A percentile compares a stretch with the other conserved stretches of the same genome.
These are phyloP conservation scores for Halcyon malimbica DNA, from an alignment of 2,113 vertebrate species.

Conservation along the genomic window DNA sequence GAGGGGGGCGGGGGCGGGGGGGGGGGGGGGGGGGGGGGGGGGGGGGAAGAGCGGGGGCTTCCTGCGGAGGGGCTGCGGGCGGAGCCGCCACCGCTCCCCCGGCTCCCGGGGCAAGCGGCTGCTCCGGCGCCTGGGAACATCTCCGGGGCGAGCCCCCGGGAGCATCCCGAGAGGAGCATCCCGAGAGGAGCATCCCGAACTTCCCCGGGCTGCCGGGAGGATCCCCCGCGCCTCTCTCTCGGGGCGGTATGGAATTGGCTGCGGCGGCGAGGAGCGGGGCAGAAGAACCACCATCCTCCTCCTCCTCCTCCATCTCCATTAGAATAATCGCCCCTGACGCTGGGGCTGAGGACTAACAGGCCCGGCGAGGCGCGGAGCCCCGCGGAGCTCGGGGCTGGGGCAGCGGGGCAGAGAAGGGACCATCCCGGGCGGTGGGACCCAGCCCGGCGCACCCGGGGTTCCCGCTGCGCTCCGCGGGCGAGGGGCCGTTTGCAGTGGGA, in stretches of 20 bases:
- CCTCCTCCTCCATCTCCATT: not conserved
- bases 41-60: no score
- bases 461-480: not conserved
- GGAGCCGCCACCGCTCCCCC: not conserved
- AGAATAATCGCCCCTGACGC: not conserved
- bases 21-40: not conserved
- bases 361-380: no score
- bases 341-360: not conserved
- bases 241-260: not conserved
- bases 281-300: no score
- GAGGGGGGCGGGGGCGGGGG: no score
- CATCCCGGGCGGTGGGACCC: no score
- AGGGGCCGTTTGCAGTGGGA: not conserved
- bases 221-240: no score
- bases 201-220: not conserved
- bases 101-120: not conserved
- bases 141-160: not conserved
- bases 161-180: not conserved
- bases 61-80: not conserved
- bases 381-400: not conserved
- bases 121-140: not conserved
- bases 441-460: not conserved
- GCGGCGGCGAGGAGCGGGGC: no score
- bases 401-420: not conserved
- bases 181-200: not conserved